A percentile compares a stretch with the other conserved stretches of the same genome.
phyloP scores from a whole-genome alignment of 1,140 invertebrate species.

The Diorhabda elongata region DNA sequence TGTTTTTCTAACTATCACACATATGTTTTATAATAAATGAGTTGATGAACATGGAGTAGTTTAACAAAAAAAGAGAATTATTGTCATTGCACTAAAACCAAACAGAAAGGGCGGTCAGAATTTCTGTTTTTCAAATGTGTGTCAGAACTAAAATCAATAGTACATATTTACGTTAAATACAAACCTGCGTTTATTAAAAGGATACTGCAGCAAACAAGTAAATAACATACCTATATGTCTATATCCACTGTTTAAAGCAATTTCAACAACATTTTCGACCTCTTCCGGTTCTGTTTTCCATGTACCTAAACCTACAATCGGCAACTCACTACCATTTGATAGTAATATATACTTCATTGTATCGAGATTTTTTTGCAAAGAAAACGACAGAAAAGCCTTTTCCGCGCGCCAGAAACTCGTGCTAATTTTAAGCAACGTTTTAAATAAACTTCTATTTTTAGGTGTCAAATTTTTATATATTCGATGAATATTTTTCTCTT shows the following conservation, averaged over 20 bases:
- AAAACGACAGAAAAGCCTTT: neutral
- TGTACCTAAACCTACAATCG: constrained; percentile 58
- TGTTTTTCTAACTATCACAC: no score
- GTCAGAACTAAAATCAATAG: no score
- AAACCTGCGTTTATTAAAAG: no score
- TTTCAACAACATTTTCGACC: constrained; percentile 51
- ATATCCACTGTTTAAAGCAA: constrained; percentile 58
- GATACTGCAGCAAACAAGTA: no score
- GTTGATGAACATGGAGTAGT: no score
- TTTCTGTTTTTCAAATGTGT: no score
- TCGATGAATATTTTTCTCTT: constrained; percentile 6
- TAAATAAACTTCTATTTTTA: constrained; percentile 26
- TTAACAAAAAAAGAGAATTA: no score
- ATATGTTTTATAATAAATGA: no score
- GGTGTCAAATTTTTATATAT: constrained; percentile 16
- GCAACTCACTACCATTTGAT: constrained; percentile 49
- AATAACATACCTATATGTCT: constrained; percentile 51
- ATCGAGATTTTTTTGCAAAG: neutral
- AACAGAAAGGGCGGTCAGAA: no score
- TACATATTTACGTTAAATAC: no score
- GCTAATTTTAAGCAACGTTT: neutral
- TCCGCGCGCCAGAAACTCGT: neutral
- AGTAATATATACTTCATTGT: constrained; percentile 34
- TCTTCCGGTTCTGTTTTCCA: constrained; percentile 59
- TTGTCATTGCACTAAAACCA: no score